Base-by-base conservation (phyloP, 2,888 invertebrate genomes). In the Nomada ferruginata region DNA sequence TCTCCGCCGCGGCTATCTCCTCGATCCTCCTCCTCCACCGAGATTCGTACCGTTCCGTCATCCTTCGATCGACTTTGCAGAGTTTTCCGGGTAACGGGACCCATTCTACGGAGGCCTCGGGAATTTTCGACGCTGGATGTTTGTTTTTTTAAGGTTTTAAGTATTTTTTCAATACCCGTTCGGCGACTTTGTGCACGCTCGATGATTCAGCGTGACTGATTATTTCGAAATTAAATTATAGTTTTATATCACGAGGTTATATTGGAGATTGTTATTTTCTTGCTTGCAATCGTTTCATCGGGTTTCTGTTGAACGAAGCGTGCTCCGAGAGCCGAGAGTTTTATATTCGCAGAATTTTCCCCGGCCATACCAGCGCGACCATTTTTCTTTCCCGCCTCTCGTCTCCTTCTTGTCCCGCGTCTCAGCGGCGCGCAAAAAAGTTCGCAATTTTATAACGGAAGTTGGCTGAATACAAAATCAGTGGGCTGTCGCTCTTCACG, bases 381-480 rank as follows among this genome's bases (percentile, higher is more conserved):
- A 82, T 79, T 86, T 79, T 68, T 72, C 75, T 82, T 68, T 47
- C 52, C 26, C 60, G 13, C 20, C 79, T 60, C 75, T 79, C 76
- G 72, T 68, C 60, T 81, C 74, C 80, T 83, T 78, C 79, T 69
- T 77, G 79, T 59, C 77, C 66, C 82, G 72, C 65, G 79, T 85
- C 84, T 79, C 76, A 68, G 61, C 68, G 75, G 74, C 83, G 70
- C 20, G 79, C 79, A 84, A 85, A 90, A 90, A 91, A 91, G 89
- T 91, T 92, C 64, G 84, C 89, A 87, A 91, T 92, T 91, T 91
- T 91, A 90, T 90, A 91, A 91, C 90, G 90, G 86, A 91, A 92
- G 88, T 91, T 91, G 86, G 87, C 87, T 90, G 90, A 91, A 91
- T 91, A 91, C 89, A 84, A 90, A 92, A 91, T 91, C 91, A 89